Evolutionary conservation across 2,888 invertebrate species (phyloP).

Genomic region (Eristalinus sepulchralis): DNA sequence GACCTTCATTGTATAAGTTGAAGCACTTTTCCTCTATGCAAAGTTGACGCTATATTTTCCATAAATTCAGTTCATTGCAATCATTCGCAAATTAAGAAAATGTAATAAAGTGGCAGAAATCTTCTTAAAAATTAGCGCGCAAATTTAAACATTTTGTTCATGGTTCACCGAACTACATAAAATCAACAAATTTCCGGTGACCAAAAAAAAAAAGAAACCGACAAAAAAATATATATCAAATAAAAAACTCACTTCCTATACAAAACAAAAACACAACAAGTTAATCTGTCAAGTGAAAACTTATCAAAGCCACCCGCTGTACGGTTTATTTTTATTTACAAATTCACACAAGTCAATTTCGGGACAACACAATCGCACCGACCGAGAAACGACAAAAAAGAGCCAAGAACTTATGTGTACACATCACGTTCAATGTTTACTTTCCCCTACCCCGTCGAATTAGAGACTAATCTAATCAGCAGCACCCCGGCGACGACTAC

Average conservation of each 20-base stretch:
- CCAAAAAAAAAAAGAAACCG: too few relatives aligned
- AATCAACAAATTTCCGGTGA: too few relatives aligned
- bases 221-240: neutral
- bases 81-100: too few relatives aligned
- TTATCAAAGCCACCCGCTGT: neutral
- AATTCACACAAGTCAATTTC: neutral
- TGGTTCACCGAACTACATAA: too few relatives aligned
- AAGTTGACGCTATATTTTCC: too few relatives aligned
- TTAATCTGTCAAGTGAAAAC: neutral
- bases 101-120: too few relatives aligned
- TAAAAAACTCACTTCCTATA: neutral
- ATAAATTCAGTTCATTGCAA: too few relatives aligned
- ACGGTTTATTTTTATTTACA: neutral
- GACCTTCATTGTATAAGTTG: too few relatives aligned
- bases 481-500: neutral
- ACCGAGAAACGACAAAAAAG: neutral
- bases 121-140: too few relatives aligned
- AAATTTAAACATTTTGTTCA: too few relatives aligned
- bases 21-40: too few relatives aligned
- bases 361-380: neutral
- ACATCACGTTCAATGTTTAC: neutral
- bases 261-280: neutral
- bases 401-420: neutral
- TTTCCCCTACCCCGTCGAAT: neutral
- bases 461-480: conserved; percentile 59